Evolutionary conservation across 2,888 invertebrate species (phyloP).

Genomic region (Rhodophaea formosa): DNA sequence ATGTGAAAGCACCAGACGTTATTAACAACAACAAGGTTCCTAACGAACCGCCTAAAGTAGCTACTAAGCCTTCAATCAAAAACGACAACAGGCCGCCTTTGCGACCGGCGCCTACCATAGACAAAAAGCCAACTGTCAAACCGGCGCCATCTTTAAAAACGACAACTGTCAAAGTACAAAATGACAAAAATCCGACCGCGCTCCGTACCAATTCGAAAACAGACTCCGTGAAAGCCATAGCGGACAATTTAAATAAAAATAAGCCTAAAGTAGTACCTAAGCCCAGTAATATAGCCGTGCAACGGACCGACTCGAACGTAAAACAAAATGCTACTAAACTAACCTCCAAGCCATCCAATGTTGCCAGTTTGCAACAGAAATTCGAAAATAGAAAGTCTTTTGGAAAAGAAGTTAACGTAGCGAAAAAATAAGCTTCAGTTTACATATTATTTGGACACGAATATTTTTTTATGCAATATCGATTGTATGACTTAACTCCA

Average conservation of each 20-base stretch:
- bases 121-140: constrained; percentile 62
- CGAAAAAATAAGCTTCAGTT: constrained; percentile 51
- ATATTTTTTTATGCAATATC: neutral
- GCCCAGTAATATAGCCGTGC: constrained; percentile 50
- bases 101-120: constrained; percentile 60
- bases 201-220: constrained; percentile 62
- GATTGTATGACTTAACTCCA: neutral
- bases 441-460: neutral
- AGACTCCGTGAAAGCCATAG: constrained; percentile 68
- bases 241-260: constrained; percentile 74
- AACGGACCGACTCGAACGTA: constrained; percentile 54
- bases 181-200: constrained; percentile 54
- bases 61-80: constrained; percentile 66
- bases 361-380: constrained; percentile 89
- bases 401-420: constrained; percentile 62
- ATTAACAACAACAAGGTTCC: constrained; percentile 76
- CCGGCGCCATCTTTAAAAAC: constrained; percentile 54
- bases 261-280: constrained; percentile 74
- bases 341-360: constrained; percentile 84
- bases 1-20: constrained; percentile 83
- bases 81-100: constrained; percentile 65
- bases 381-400: constrained; percentile 84
- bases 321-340: constrained; percentile 70
- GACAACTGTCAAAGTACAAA: constrained; percentile 43
- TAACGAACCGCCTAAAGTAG: constrained; percentile 69